These are phyloP conservation scores for Branchipolynoe longqiensis DNA, from an alignment of 2,888 invertebrate genomes.

Conservation along the genomic window DNA sequence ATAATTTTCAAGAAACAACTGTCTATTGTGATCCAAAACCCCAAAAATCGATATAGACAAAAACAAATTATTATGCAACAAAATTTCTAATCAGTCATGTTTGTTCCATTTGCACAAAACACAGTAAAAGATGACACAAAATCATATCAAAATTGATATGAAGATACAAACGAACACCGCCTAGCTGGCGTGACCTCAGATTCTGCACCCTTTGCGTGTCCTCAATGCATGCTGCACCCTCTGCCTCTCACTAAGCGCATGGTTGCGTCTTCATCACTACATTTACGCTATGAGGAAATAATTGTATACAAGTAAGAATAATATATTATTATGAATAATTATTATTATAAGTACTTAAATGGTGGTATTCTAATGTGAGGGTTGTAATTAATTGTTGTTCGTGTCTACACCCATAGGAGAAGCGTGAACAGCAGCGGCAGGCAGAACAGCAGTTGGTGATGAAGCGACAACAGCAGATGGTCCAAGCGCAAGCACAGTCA, in stretches of 20 bases:
- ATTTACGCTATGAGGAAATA: background rate
- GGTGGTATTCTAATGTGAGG: background rate
- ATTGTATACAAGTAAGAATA: too few species aligned
- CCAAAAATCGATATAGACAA: too few species aligned
- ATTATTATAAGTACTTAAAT: background rate
- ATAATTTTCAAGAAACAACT: too few species aligned
- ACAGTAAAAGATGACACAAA: too few species aligned
- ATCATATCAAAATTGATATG: too few species aligned
- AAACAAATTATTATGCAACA: too few species aligned
- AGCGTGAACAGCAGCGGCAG: constrained; percentile 88
- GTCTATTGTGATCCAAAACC: too few species aligned
- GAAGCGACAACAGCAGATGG: constrained; percentile 65
- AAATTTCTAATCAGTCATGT: too few species aligned
- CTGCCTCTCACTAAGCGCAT: constrained; percentile 14
- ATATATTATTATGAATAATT: background rate
- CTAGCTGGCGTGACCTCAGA: constrained; percentile 28
- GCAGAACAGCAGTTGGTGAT: constrained; percentile 76
- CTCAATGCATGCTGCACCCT: constrained; percentile 30
- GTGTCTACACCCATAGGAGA: constrained; percentile 84
- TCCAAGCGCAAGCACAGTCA: background rate
- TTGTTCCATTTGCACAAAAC: too few species aligned
- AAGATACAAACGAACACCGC: too few species aligned
- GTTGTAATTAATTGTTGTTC: background rate
- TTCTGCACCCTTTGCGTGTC: constrained; percentile 36
- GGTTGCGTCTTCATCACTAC: constrained; percentile 26